Base-by-base conservation (phyloP, 2,113 vertebrate species). In the Microcebus murinus region DNA sequence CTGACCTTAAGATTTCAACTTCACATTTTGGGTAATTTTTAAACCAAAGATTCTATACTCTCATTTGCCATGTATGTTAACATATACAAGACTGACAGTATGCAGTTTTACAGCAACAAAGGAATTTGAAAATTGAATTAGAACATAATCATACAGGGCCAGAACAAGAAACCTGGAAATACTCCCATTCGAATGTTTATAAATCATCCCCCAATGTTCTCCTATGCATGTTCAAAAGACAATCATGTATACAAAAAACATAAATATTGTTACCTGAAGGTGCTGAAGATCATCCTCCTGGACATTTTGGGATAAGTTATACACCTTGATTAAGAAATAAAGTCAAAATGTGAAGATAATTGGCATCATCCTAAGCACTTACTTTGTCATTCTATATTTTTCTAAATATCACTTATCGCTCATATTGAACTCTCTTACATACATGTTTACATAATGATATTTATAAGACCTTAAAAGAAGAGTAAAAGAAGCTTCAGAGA, bases 281-380 rank as follows among this genome's bases (percentile, higher is more conserved):
- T 99, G 99, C 97, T 99, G 99, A 73, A 99, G 99, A 96, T 99
- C 99, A 77, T 99, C 99, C 85, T 99, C 99, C 90, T 99, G 99
- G 67, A 99, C 99, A 76, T 99, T 99, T 98, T 99, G 99, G 45
- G 99, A 99, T 97, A 99, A 99, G 96, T 99, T 99, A 98, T 99
- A 99, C 79, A 99, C 99, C 99, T 99, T 97, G 27, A 88, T 91
- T 50, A 77, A 90, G 70, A 96, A 94, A 65, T 48, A 87, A 95
- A 67, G 61, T 91, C 36, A 91, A 95, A 91, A 83, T 42, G 50
- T 85, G 48, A 87, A 80, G 71, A 95, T 52, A 87, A 87, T 39
- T 67, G 81, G 15, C 29, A 77, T 85, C 71, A 73, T 39, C 15
- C 5, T 23, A 55, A 85, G 61, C 10, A 90, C 31, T 63, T 81